Base-by-base conservation (phyloP, 2,888 invertebrate genomes). In the Protodeltote pygarga region DNA sequence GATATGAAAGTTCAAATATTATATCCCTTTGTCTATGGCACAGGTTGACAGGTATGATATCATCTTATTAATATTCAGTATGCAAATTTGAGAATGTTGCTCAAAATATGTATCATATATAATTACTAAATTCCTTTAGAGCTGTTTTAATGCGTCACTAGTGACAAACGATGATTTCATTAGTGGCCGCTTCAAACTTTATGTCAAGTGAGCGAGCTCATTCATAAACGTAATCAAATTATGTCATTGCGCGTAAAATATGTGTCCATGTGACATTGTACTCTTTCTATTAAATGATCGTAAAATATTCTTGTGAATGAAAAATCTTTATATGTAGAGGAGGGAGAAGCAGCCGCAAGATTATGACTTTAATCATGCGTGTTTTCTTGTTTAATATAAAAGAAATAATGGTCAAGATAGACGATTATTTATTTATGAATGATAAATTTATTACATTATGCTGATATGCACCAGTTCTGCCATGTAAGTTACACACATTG, bases 161-260 rank as follows among this genome's bases (percentile, higher is more conserved):
- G 13, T 33, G 34, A 20, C 17, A 41, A 16, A 32, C 34, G 65
- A 65, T 70, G 73, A 71, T 65, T 71, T 70, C 68, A 72, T 68
- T 61, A 61, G 34, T 40, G 29, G 21, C 32, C 28, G 33, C 54
- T 51, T 47, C 44, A 33, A 52, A 44, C 48, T 57, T 28, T 41
- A 47, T 48, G 66, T 65, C 52, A 62, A 65, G 29, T 45, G 57
- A 53, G 54, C 41, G 35, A 20, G 50, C 28, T 42, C 70, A 68
- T 70, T 68, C 66, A 68, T 61, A 37, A 51, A 45, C 31, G 46
- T 38, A 64, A 68, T 70, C 34, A 41, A 52, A 64, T 70, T 60
- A 66, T 63, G 47, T 69, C 57, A 57, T 37, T 50, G 59, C 24
- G 63, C 29, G 47, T 65, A 44, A 50, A 58, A 58, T 58, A 57